These are phyloP conservation scores for Cantharis nigra DNA, from an alignment of 2,888 invertebrate genomes.

Conservation along the genomic window DNA sequence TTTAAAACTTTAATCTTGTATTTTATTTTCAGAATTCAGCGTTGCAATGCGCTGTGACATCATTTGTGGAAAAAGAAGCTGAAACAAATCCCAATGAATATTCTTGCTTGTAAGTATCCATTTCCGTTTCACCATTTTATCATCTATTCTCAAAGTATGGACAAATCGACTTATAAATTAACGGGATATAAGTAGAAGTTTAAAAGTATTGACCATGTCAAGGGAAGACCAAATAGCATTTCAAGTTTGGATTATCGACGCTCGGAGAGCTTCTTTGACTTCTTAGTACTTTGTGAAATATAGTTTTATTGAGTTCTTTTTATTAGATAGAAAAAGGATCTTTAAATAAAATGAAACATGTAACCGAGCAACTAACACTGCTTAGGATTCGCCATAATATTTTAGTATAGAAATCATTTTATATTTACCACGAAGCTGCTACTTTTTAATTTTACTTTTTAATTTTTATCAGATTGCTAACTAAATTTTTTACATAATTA, in stretches of 20 bases:
- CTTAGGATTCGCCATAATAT: too few species aligned
- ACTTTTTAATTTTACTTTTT: too few species aligned
- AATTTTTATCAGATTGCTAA: too few species aligned
- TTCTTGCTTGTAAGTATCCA: conserved; percentile 63
- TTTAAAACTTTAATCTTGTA: neutral
- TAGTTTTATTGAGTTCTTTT: neutral
- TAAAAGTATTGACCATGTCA: neutral
- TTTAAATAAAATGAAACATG: too few species aligned
- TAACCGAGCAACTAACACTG: too few species aligned
- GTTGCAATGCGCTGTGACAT: conserved; percentile 68
- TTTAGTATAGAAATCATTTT: too few species aligned
- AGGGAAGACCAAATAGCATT: neutral
- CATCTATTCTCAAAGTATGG: neutral
- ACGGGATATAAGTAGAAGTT: neutral
- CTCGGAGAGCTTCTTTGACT: neutral
- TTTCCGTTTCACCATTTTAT: neutral
- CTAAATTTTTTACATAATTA: too few species aligned
- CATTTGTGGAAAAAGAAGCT: conserved; percentile 68
- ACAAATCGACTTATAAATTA: neutral
- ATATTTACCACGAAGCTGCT: too few species aligned
- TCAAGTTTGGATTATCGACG: neutral
- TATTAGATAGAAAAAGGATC: neutral
- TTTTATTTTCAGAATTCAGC: conserved; percentile 50
- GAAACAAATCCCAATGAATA: conserved; percentile 58
- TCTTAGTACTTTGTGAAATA: neutral